phyloP scores from a whole-genome alignment of 2,888 invertebrate genomes.

The Cotesia congregata region DNA sequence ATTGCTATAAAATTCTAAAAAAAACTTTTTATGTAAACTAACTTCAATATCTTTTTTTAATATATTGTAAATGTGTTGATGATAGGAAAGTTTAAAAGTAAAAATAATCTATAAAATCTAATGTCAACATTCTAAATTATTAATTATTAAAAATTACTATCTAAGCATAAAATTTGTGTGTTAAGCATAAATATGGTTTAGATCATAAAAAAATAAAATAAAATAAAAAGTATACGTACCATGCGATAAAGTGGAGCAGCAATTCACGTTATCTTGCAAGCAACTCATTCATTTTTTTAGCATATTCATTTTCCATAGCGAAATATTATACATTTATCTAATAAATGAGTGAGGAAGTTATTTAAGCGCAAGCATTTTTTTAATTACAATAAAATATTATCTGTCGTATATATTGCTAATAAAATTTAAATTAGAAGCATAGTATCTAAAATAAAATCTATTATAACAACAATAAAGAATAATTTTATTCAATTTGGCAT shows the following conservation, averaged over 20 bases:
- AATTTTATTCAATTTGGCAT: conserved; percentile 28
- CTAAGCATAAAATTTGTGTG: not conserved
- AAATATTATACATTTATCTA: conserved; percentile 47
- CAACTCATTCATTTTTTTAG: conserved; percentile 61
- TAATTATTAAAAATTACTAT: not conserved
- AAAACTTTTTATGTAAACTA: no score
- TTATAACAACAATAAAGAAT: not conserved
- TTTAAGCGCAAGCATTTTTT: conserved; percentile 59
- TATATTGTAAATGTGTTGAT: no score
- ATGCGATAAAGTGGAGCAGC: conserved; percentile 62
- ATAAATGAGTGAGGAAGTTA: conserved; percentile 30
- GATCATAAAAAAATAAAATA: conserved; percentile 33
- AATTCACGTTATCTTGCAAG: conserved; percentile 63
- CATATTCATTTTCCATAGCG: conserved; percentile 42
- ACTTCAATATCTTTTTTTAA: no score
- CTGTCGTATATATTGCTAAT: conserved; percentile 44
- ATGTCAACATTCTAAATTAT: not conserved
- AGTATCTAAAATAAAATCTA: not conserved
- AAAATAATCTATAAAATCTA: no score
- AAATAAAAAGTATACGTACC: conserved; percentile 64
- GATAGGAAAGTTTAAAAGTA: no score
- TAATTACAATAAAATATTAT: not conserved
- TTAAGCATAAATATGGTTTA: not conserved
- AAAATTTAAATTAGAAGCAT: conserved; percentile 20
- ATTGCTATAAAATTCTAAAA: no score